Conservation (phyloP, 1,140 invertebrate genomes). For the Ridgeia piscesae region DNA sequence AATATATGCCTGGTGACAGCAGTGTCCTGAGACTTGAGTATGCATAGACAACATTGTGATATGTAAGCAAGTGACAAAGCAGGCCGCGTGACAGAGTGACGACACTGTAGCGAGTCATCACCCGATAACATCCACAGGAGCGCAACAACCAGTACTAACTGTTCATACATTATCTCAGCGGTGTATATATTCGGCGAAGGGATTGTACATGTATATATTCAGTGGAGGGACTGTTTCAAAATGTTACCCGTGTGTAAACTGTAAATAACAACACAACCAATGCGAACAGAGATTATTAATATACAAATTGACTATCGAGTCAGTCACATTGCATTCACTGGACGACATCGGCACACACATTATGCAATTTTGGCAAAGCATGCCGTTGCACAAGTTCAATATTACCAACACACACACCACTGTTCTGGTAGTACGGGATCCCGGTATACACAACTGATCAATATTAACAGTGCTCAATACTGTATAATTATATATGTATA, state of each 20-base stretch:
- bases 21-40: not conserved
- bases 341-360: not conserved
- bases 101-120: not conserved
- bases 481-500: constrained; percentile 41
- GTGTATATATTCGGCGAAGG: too few species aligned
- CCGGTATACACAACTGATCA: too few species aligned
- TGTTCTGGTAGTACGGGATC: not conserved
- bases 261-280: not conserved
- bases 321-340: not conserved
- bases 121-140: not conserved
- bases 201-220: not conserved
- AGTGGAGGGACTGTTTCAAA: not conserved
- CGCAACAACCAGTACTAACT: too few species aligned
- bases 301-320: not conserved
- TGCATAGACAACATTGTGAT: not conserved
- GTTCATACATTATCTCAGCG: too few species aligned
- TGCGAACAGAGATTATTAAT: not conserved
- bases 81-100: not conserved
- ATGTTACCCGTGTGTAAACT: not conserved
- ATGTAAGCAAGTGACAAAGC: not conserved
- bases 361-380: not conserved
- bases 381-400: not conserved
- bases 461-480: constrained; percentile 15
- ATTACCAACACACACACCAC: not conserved
- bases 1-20: not conserved